phyloP scores from a whole-genome alignment of 2,888 invertebrate species.

The Brachyptera putata region DNA sequence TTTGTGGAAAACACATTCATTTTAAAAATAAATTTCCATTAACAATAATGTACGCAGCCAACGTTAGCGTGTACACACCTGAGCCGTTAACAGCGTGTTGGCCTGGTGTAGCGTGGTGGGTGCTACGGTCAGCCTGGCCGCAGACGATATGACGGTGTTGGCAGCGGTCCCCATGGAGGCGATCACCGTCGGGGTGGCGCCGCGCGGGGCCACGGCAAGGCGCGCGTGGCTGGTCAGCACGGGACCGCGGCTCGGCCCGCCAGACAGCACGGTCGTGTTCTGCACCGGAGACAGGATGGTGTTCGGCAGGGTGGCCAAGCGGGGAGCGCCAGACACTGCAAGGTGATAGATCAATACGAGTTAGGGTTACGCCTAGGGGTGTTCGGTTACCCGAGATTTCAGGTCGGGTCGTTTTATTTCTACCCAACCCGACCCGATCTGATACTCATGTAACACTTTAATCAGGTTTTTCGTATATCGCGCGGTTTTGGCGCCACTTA shows the following conservation, averaged over 20 bases:
- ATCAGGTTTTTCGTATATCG: too few relatives aligned
- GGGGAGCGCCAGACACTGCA: constrained; percentile 5
- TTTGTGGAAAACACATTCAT: too few relatives aligned
- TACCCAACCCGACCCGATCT: too few relatives aligned
- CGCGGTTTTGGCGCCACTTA: too few relatives aligned
- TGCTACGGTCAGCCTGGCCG: background rate
- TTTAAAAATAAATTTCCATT: too few relatives aligned
- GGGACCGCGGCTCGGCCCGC: background rate
- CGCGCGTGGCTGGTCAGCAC: constrained; percentile 1
- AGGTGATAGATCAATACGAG: too few relatives aligned
- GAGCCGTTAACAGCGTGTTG: constrained; percentile 16
- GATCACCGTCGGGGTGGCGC: background rate
- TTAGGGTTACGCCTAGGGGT: too few relatives aligned
- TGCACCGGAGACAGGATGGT: background rate
- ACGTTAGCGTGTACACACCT: too few relatives aligned
- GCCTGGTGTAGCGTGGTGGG: background rate
- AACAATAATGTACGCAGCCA: too few relatives aligned
- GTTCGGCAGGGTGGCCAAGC: constrained; percentile 17
- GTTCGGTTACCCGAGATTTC: too few relatives aligned
- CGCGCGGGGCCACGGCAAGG: background rate
- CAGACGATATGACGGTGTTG: background rate
- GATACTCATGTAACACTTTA: too few relatives aligned
- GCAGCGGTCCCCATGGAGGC: constrained; percentile 4
- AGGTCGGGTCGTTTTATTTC: too few relatives aligned
- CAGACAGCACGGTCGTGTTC: background rate